These are phyloP conservation scores for Heterodera filipjevi DNA, from an alignment of 2,888 invertebrate genomes.

Conservation along the genomic window DNA sequence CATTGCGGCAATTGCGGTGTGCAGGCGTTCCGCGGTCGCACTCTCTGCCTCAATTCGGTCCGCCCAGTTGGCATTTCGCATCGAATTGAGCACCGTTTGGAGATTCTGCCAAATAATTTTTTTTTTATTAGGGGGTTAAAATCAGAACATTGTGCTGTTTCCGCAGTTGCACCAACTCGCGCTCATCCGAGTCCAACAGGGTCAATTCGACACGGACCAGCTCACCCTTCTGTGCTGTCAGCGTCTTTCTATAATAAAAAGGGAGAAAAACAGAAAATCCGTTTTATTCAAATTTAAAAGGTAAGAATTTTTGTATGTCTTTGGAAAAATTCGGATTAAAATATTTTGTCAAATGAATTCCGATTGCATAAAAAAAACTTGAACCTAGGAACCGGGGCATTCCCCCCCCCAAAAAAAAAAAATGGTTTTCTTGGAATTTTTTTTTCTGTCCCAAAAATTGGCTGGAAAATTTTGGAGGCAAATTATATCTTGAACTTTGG, in stretches of 20 bases:
- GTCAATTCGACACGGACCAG: conserved; percentile 36
- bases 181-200: conserved; percentile 33
- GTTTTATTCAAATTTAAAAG: too few relatives aligned
- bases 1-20: conserved; percentile 37
- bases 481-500: too few relatives aligned
- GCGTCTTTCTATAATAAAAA: conserved; percentile 23
- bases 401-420: too few relatives aligned
- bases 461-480: too few relatives aligned
- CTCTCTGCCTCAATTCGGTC: conserved; percentile 22
- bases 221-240: conserved; percentile 36
- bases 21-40: conserved; percentile 32
- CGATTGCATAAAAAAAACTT: too few relatives aligned
- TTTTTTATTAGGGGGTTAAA: not conserved
- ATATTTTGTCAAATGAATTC: too few relatives aligned
- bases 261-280: not conserved
- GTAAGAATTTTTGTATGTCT: not conserved
- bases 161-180: conserved; percentile 38
- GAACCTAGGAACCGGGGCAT: too few relatives aligned
- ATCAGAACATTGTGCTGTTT: conserved; percentile 37
- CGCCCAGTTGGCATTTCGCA: conserved; percentile 39
- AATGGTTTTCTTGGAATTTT: too few relatives aligned
- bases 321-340: too few relatives aligned
- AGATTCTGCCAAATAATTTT: conserved; percentile 30
- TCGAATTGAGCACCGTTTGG: conserved; percentile 40
- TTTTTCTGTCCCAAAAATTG: too few relatives aligned